Base-by-base conservation (phyloP, 2,113 vertebrate genomes). In the Laticauda colubrina region DNA sequence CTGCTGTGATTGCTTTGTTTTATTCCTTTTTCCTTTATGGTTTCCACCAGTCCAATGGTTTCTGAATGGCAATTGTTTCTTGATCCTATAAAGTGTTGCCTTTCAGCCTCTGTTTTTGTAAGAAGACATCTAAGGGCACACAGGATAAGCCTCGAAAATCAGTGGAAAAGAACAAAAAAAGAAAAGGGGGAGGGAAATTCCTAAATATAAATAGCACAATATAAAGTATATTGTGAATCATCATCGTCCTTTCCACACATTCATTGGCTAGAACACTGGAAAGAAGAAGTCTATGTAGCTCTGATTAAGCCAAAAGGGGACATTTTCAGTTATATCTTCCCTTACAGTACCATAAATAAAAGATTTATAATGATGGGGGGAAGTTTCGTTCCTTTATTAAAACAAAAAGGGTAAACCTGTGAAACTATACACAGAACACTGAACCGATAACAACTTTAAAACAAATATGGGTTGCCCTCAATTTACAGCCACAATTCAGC, bases 1-100 rank as follows among this genome's bases (percentile, higher is more conserved):
- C 90, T 89, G 0, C 53, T 81, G 75, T 21, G 34, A 91, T 48
- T 39, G 81, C 90, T 96, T 93, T 89, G 39, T 88, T 93, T 93
- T 51, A 56, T 90, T 69, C 2, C 6, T 48, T 1, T 51, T 92
- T 88, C 69, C 92, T 92, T 15, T 54, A 89, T 15, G 93, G 39
- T 4, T 85, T 91, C 85, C 57, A 43, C 2, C 88, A 92, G 39
- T 94, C 94, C 87, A 57, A 0, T 45, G 3, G 85, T 24, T 15
- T 53, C 85, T 53, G 51, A 55, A 59, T 56, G 81, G 12, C 88
- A 81, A 81, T 81, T 81, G 75, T 81, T 81, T 81, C 75, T 8
- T 81, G 75, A 43, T 21, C 18, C 18, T 81, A 81, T 81, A 81
- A 81, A 81, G 75, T 21, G 75, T 81, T 81, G 75, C 34, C 75